phyloP scores from a whole-genome alignment of 2,888 invertebrate species.

The Drosophila prostipennis region DNA sequence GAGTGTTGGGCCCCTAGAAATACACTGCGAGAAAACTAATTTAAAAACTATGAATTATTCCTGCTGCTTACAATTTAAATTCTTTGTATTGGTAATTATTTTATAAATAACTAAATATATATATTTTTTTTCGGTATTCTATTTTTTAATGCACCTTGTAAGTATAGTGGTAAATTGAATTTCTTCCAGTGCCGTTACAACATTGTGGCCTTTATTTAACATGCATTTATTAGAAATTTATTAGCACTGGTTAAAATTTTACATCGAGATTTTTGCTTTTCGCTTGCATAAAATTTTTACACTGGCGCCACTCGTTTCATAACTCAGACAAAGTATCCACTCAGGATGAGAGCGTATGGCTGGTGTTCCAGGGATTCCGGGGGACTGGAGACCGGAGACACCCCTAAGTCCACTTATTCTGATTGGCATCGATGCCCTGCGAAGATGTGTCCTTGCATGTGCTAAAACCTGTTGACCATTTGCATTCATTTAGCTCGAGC shows the following conservation, averaged over 20 bases:
- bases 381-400: background rate
- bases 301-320: slow-evolving; percentile 72
- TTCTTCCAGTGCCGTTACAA: slow-evolving; percentile 22
- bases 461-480: slow-evolving; percentile 81
- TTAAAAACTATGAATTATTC: background rate
- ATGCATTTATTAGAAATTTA: slow-evolving; percentile 75
- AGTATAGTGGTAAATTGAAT: background rate
- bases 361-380: background rate
- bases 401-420: slow-evolving; percentile 61
- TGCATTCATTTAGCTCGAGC: slow-evolving; percentile 78
- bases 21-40: slow-evolving; percentile 9
- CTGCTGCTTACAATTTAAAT: too few species aligned
- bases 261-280: slow-evolving; percentile 63
- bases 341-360: slow-evolving; percentile 8
- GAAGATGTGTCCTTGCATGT: slow-evolving; percentile 40
- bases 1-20: background rate
- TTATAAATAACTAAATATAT: too few species aligned
- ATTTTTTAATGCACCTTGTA: too few species aligned
- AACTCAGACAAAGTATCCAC: slow-evolving; percentile 69
- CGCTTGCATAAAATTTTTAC: slow-evolving; percentile 70
- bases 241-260: slow-evolving; percentile 60
- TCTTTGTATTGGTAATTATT: too few species aligned
- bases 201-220: slow-evolving; percentile 74
- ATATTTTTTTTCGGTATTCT: too few species aligned
- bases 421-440: slow-evolving; percentile 64